Evolutionary conservation across 2,113 vertebrate species (phyloP).

Genomic region (Turdus rufiventris): DNA sequence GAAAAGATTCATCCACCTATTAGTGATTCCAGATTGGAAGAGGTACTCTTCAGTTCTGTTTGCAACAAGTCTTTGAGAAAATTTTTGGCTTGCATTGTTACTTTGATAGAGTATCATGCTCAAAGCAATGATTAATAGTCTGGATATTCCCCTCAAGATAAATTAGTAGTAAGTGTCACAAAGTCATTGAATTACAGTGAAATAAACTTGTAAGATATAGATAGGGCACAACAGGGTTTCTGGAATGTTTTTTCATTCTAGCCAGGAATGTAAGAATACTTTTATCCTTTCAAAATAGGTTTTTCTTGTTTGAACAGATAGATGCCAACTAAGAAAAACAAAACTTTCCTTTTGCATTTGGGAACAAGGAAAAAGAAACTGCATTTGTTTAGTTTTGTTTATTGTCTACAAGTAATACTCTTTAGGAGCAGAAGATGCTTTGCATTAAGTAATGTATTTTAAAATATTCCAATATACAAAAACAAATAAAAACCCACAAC

Average conservation of each 20-base stretch:
- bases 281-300: background rate
- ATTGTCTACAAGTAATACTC: background rate
- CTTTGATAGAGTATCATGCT: background rate
- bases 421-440: background rate
- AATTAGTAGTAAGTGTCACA: background rate
- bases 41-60: background rate
- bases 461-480: background rate
- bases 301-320: background rate
- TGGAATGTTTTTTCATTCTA: background rate
- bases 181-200: background rate
- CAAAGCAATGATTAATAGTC: background rate
- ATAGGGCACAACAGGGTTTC: background rate
- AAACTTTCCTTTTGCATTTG: background rate
- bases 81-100: background rate
- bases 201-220: background rate
- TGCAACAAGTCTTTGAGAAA: background rate
- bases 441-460: background rate
- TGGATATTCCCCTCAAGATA: background rate
- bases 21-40: background rate
- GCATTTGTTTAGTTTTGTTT: background rate
- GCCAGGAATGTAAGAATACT: background rate
- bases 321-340: background rate
- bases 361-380: background rate
- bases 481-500: accelerated
- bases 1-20: background rate